Conservation (phyloP, 2,113 vertebrate species). For the Actinemys pallida region DNA sequence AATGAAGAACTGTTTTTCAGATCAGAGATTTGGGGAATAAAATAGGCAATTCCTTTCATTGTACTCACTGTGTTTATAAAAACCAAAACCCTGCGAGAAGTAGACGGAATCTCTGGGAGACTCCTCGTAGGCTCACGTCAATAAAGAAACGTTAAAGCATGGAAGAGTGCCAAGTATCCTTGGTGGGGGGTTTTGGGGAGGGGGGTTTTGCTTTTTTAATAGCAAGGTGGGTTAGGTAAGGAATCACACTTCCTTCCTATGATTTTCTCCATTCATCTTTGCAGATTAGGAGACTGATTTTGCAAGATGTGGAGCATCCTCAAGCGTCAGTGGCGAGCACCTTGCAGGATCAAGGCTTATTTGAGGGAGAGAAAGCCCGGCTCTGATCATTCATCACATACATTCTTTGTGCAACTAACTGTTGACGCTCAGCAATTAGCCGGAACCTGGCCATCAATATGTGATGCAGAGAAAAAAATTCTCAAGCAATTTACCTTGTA, state of each 20-base stretch:
- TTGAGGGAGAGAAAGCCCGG: not conserved
- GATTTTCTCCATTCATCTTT: not conserved
- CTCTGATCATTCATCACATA: not conserved
- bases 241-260: not conserved
- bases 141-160: not conserved
- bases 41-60: not conserved
- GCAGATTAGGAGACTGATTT: not conserved
- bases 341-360: not conserved
- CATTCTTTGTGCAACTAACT: not conserved
- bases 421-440: not conserved
- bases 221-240: not conserved
- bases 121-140: not conserved
- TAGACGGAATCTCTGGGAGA: not conserved
- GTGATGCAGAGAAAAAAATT: not conserved
- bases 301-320: not conserved
- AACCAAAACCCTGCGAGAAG: not conserved
- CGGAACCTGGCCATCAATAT: not conserved
- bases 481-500: not conserved
- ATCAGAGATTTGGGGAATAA: not conserved
- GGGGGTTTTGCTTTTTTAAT: not conserved
- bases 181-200: not conserved
- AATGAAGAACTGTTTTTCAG: not conserved
- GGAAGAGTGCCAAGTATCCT: not conserved
- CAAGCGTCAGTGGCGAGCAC: not conserved
- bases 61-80: not conserved